phyloP scores from a whole-genome alignment of 1,140 invertebrate species.

The Drosophila prosaltans region DNA sequence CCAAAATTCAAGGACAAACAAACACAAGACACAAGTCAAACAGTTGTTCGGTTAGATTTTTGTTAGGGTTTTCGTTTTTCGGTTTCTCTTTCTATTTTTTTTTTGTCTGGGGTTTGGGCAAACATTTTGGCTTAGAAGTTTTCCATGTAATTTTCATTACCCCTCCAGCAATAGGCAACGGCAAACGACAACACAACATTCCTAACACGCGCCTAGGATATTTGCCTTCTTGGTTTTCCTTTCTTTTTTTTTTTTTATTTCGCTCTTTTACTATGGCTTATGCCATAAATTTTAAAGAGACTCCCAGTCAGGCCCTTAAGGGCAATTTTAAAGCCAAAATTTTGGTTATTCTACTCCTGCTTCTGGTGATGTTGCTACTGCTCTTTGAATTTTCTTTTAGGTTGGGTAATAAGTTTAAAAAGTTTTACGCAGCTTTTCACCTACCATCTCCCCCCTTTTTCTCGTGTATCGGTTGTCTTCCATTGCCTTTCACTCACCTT shows the following conservation, averaged over 20 bases:
- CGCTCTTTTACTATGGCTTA: conserved; percentile 37
- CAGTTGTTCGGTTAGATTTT: conserved; percentile 33
- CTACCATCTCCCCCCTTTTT: not conserved
- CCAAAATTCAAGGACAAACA: conserved; percentile 78
- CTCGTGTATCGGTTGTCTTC: not conserved
- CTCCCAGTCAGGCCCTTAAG: conserved; percentile 33
- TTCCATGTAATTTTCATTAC: conserved; percentile 73
- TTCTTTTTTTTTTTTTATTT: conserved; percentile 37
- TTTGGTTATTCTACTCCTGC: conserved; percentile 27
- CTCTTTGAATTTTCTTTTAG: conserved; percentile 18
- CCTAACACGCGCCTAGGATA: conserved; percentile 19
- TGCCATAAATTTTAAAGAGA: conserved; percentile 78
- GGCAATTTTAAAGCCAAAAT: conserved; percentile 71
- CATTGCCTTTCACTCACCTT: not conserved
- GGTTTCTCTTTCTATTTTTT: conserved; percentile 4
- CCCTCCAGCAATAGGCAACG: conserved; percentile 21
- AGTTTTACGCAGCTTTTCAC: conserved; percentile 40
- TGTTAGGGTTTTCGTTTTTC: conserved; percentile 25
- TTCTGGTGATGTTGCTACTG: not conserved
- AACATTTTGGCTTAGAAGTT: conserved; percentile 73
- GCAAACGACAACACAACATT: conserved; percentile 2
- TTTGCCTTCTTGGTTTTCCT: conserved; percentile 34
- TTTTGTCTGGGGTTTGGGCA: conserved; percentile 30
- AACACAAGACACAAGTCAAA: conserved; percentile 68
- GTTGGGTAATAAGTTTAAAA: conserved; percentile 73